Conservation (phyloP, 2,797 vertebrate species). For the Paratrypauchen microcephalus region DNA sequence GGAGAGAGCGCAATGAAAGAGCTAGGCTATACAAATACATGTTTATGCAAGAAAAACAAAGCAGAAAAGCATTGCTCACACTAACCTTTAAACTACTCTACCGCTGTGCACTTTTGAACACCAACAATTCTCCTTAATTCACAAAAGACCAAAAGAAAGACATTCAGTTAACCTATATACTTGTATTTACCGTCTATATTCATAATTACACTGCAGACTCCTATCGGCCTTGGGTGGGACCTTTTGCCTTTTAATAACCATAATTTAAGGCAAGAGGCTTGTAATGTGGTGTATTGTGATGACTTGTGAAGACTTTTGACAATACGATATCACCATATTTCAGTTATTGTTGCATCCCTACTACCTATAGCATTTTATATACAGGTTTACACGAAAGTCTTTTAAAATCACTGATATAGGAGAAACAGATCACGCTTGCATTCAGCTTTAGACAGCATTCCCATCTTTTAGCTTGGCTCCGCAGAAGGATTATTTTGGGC, state of each 20-base stretch:
- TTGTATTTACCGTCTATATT: not conserved
- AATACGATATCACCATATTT: too few species aligned
- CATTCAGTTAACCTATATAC: not conserved
- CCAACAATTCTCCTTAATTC: not conserved
- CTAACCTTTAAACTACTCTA: too few species aligned
- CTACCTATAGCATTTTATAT: not conserved
- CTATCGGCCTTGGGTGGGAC: not conserved
- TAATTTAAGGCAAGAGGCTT: too few species aligned
- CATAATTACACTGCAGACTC: not conserved
- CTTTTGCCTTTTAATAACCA: not conserved
- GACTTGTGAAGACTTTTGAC: too few species aligned
- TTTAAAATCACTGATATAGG: not conserved
- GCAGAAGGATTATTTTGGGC: constrained; percentile 56
- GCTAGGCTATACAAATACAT: not conserved
- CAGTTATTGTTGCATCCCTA: too few species aligned
- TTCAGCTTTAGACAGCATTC: constrained; percentile 45
- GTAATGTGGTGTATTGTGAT: too few species aligned
- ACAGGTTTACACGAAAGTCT: not conserved
- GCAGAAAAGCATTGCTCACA: not conserved
- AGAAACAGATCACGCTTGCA: constrained; percentile 10
- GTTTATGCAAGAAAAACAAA: not conserved
- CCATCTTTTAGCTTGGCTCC: constrained; percentile 44
- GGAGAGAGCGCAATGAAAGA: not conserved
- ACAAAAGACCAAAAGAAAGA: not conserved
- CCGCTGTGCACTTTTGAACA: too few species aligned